Base-by-base conservation (phyloP, 2,797 vertebrate species). In the Catostomus latipinnis region DNA sequence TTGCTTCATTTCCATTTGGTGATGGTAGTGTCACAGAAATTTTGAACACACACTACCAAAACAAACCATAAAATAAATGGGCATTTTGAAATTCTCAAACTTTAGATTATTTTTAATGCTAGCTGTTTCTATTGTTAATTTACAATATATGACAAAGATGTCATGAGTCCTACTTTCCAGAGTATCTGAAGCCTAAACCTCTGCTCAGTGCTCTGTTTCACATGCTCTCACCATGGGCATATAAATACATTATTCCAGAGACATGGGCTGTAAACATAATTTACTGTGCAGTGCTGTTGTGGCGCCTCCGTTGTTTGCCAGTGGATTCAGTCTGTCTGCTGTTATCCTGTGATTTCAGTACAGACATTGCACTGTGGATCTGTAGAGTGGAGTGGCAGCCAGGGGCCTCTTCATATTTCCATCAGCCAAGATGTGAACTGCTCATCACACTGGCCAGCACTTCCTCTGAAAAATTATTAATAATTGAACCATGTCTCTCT, bases 391-490 rank as follows among this genome's bases (percentile, higher is more conserved):
- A 60, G 46, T 61, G 65, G 22, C 54, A 58, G 50, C 73, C 69
- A 63, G 52, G 46, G 63, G 57, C 34, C 73, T 74, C 72, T 80
- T 74, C 62, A 69, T 80, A 60, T 71, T 71, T 80, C 78, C 60
- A 82, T 78, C 70, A 67, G 49, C 50, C 34, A 53, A 52, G 48
- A 61, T n/a, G 62, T 10, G 49, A 78, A 43, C 66, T 60, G 74
- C 74, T 78, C 69, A 58, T 54, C 61, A 63, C 22, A 78, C 60
- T 74, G 74, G 16, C 61, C 7, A 56, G 58, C 45, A 14, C 74
- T 74, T 82, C 71, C 70, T 70, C 48, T 56, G 63, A 68, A 81
- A 34, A 46, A 72, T 66, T 53, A 82, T 83, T 67, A 61, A 68
- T 75, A 61, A 71, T 46, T 85, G 60, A 78, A 61, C 79, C 60